phyloP scores from a whole-genome alignment of 2,113 vertebrate species.

The Pteronura brasiliensis region DNA sequence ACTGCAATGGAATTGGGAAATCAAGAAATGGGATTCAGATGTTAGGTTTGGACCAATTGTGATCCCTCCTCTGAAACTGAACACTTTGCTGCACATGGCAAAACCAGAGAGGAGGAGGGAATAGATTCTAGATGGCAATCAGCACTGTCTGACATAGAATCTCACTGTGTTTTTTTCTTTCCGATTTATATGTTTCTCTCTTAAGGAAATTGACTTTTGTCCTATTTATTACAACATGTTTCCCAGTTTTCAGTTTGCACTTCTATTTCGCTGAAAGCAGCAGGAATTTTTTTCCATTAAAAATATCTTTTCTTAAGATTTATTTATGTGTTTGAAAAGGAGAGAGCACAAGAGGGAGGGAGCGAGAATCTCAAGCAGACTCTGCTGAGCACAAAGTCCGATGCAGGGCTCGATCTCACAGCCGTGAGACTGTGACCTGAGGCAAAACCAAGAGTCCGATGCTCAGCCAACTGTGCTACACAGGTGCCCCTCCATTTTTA shows the following conservation, averaged over 20 bases:
- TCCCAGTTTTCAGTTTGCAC: not conserved
- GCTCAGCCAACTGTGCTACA: not conserved
- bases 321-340: not conserved
- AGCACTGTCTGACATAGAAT: not conserved
- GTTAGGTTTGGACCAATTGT: not conserved
- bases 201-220: conserved; percentile 5
- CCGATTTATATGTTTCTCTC: not conserved
- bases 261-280: not conserved
- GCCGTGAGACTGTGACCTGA: not conserved
- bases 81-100: not conserved
- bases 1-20: not conserved
- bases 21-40: not conserved
- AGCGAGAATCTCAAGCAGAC: not conserved
- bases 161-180: not conserved
- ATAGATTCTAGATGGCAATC: not conserved
- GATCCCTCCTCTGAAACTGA: not conserved
- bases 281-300: not conserved
- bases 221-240: not conserved
- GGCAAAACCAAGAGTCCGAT: not conserved
- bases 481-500: not conserved
- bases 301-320: too few relatives aligned
- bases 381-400: not conserved
- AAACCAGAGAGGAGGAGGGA: not conserved
- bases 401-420: not conserved
- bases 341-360: not conserved